Percentiles rank a stretch among this genome's conserved stretches.
phyloP scores from a whole-genome alignment of 2,888 invertebrate species.

The Temnothorax ravouxi region DNA sequence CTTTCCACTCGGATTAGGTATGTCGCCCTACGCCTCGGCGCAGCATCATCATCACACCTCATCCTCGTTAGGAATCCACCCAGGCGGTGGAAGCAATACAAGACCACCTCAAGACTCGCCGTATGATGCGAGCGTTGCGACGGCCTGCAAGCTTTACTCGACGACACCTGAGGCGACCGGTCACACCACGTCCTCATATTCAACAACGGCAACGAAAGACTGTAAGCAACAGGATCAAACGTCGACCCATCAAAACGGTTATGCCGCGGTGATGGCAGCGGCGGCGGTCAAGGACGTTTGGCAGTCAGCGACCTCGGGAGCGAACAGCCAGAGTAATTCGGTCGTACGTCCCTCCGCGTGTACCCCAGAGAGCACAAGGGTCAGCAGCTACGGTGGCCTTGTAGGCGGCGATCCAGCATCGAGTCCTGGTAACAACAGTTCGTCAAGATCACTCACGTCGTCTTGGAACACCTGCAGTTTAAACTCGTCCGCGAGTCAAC shows the following conservation, averaged over 20 bases:
- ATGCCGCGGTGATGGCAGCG: slow-evolving; percentile 91
- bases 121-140: slow-evolving; percentile 96
- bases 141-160: slow-evolving; percentile 94
- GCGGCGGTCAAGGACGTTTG: slow-evolving; percentile 89
- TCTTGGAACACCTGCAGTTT: slow-evolving; percentile 96
- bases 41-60: slow-evolving; percentile 90
- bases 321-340: slow-evolving; percentile 89
- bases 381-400: slow-evolving; percentile 92
- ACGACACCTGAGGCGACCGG: slow-evolving; percentile 89
- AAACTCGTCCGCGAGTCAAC: slow-evolving; percentile 93
- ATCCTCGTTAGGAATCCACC: slow-evolving; percentile 87
- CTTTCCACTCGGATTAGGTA: slow-evolving; percentile 94
- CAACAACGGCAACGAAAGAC: slow-evolving; percentile 90
- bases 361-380: slow-evolving; percentile 93
- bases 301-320: slow-evolving; percentile 91
- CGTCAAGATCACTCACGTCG: slow-evolving; percentile 89
- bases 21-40: slow-evolving; percentile 93
- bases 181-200: slow-evolving; percentile 88
- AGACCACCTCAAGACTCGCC: slow-evolving; percentile 96
- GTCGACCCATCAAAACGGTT: slow-evolving; percentile 89
- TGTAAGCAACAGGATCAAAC: slow-evolving; percentile 90
- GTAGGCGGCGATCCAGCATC: slow-evolving; percentile 92
- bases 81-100: slow-evolving; percentile 90
- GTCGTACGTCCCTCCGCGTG: slow-evolving; percentile 94
- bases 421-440: slow-evolving; percentile 90